Percentiles rank a stretch among this genome's conserved stretches.
These are phyloP conservation scores for Gastrophysa polygoni DNA, from an alignment of 2,888 invertebrate species.

Conservation along the genomic window DNA sequence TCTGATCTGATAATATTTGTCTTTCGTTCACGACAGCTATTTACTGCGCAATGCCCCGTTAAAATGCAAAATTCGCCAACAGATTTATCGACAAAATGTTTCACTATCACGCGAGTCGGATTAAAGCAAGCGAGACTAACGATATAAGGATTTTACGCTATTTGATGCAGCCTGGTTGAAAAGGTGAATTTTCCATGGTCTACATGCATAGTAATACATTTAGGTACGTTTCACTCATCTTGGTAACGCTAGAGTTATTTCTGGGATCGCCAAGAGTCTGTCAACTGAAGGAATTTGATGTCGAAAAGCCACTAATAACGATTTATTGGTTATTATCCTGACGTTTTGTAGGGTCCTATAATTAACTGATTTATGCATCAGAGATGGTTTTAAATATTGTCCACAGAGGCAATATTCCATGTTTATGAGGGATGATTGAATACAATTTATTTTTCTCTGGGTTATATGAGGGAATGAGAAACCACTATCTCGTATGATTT, in stretches of 20 bases:
- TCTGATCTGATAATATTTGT: conserved; percentile 1
- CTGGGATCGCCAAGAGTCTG: neutral
- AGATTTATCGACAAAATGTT: conserved; percentile 32
- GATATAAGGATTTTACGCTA: conserved; percentile 20
- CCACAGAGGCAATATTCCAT: no score
- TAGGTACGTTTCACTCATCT: conserved; percentile 5
- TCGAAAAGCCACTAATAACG: neutral
- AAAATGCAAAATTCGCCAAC: conserved; percentile 31
- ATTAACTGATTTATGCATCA: no score
- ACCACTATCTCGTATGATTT: no score
- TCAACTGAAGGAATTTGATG: neutral
- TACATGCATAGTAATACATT: conserved; percentile 2
- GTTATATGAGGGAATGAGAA: no score
- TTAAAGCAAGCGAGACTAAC: conserved; percentile 30
- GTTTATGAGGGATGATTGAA: no score
- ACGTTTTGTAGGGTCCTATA: neutral
- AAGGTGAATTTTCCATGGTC: conserved; percentile 11
- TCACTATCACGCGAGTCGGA: conserved; percentile 25
- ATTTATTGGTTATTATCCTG: no score
- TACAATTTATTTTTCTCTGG: no score
- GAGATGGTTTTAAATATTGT: no score
- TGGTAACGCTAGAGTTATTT: neutral
- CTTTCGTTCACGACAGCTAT: conserved; percentile 14
- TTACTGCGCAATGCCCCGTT: conserved; percentile 23
- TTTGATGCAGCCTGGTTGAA: conserved; percentile 2